Base-by-base conservation (phyloP, 1,140 invertebrate genomes). In the Calycopis cecrops region DNA sequence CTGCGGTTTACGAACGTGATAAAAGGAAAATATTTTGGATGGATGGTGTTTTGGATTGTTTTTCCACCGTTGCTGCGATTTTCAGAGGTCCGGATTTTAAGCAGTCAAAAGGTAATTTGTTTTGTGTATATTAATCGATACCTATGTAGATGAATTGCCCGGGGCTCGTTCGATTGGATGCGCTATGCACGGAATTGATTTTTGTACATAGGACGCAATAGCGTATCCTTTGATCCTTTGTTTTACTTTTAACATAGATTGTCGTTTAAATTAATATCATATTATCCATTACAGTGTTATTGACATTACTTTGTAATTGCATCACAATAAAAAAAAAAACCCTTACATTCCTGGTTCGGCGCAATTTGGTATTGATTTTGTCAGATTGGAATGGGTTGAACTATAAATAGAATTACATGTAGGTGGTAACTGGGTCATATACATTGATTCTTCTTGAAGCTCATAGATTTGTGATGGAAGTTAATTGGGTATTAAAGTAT, bases 31-130 rank as follows among this genome's bases (percentile, higher is more conserved):
- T 69, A 35, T 71, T 71, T 52, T 80, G 79, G 79, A 64, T 74
- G 57, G 72, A 63, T n/a, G 74, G 74, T 35, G 64, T 85, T 12
- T 56, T 76, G 50, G 68, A 75, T 0, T 85, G 81, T 52, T 81
- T 85, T 52, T 71, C 77, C 7, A 67, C 65, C 0, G 59, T 85
- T 4, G 54, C 71, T 17, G 69, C 74, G 1, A 28, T 80, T 17
- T 83, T 80, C 38, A 57, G 54, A 40, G 52, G 44, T 38, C 35
- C 62, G 0, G 72, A 71, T 10, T 53, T 62, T 17, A 72, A 74
- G 50, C 54, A 50, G 40, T 37, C 65, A 6, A 60, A 74, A 67
- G 79, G 81, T 79, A 65, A 67, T 58, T 50, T 55, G 48, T 53
- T 50, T 52, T 47, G 35, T 44, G 7, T 35, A 10, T 55, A 12